Evolutionary conservation across 2,113 vertebrate genomes (phyloP), one percentile per base, ranked within the genome.

Genomic region (Willisornis vidua): DNA sequence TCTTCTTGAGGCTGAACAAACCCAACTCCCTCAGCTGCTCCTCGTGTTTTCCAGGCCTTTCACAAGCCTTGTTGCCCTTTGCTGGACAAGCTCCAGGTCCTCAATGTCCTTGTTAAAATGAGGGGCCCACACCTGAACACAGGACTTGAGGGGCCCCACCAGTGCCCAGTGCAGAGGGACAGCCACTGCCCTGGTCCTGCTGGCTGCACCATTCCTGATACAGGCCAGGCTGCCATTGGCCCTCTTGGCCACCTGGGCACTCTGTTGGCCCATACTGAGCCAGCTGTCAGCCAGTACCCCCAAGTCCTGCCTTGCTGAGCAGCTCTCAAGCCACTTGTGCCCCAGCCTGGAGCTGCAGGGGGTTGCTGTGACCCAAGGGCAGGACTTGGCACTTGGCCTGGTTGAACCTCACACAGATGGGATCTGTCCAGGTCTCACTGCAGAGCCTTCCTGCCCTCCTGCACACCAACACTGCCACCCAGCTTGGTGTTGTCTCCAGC

Each of bases 401-500:
- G 11, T 12, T 58, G 24, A 20, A 16, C 72, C 54, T 74, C 24
- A 2, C 43, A 29, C 18, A 5, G 1, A 35, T 15, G 16, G 37
- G n/a, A 23, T 24, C 46, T 46, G n/a, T 39, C 16, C 61, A 67
- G 52, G 33, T 37, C 45, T 19, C 31, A 80, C 12, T 88, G 67
- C 51, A 72, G 37, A 73, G 1, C 45, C 35, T 5, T 59, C 18
- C 37, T 59, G 37, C 19, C 37, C 19, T 52, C 23, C 54, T 46
- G 54, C 46, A 82, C 19, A 22, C 39, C 28, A 20, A 7, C 39
- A 22, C 0, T 41, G 19, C 33, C 37, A 39, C 26, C 52, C 54
- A 68, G 3, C 3, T 39, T 25, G 20, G 24, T 20, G 20, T 1
- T 39, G 37, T 37, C 61, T 61, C 61, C 33, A 46, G 0, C 3